Evolutionary conservation across 2,797 vertebrate genomes (phyloP), one percentile per base, ranked within the genome.

Genomic region (Macropus fuliginosus): DNA sequence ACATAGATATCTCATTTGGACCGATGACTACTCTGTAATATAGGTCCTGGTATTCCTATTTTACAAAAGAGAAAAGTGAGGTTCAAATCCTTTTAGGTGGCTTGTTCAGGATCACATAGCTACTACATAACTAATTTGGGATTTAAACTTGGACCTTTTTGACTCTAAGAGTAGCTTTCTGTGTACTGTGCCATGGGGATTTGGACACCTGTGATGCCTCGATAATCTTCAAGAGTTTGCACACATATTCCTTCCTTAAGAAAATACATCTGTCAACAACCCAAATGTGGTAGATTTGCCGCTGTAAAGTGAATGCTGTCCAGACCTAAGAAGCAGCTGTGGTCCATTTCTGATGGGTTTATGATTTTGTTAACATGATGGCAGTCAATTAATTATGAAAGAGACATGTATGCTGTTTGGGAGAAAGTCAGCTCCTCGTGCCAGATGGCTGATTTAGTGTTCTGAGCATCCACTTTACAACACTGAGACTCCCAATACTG

Each of bases 361-460:
- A 93, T 55, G 28, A 81, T 93, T 95, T 97, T 91, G 34, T 92
- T 94, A 90, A 66, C 92, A 31, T 54, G 55, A 92, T 24, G 9
- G 12, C 34, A 55, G 59, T 92, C 18, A 46, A 34, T 91, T 57
- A 93, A 56, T 90, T 91, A 92, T 62, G 93, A 55, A 97, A 21
- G 18, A 66, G 55, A 87, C 4, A 24, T 21, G 50, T 55, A 81
- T 81, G 8, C 56, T 90, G 56, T 92, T 91, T 55, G 62, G 94
- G 56, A 93, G 95, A 96, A 95, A 31, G 56, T 6, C 55, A 81
- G 34, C 94, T 90, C 91, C 31, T 59, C 14, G 5, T 94, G 40
- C 13, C 11, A 54, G 74, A 56, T 56, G 54, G 66, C 40, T 81
- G 74, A 81, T 16, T 56, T 50, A 2, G 54, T 91, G 55, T 50